A percentile compares a stretch with the other conserved stretches of the same genome.
phyloP scores from a whole-genome alignment of 2,888 invertebrate genomes.

The Caenorhabditis imperialis region DNA sequence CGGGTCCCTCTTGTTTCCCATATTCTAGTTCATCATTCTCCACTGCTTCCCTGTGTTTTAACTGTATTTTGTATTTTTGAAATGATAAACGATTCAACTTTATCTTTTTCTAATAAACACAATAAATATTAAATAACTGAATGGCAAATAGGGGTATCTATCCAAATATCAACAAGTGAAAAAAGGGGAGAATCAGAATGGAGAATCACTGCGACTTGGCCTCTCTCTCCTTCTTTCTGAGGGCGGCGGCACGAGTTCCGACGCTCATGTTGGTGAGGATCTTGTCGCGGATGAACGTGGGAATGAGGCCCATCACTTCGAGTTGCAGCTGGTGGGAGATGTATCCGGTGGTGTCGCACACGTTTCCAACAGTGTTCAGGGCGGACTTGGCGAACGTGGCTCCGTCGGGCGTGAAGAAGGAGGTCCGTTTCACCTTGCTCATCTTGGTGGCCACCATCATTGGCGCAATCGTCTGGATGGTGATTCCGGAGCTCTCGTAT shows the following conservation, averaged over 20 bases:
- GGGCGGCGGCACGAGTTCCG: constrained; percentile 72
- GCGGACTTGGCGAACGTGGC: constrained; percentile 66
- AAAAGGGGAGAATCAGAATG: too few species aligned
- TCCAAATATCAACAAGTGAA: too few species aligned
- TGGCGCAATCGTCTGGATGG: constrained; percentile 75
- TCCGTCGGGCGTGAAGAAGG: constrained; percentile 71
- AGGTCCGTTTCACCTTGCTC: constrained; percentile 66
- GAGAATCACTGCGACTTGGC: constrained; percentile 62
- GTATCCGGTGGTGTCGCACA: constrained; percentile 74
- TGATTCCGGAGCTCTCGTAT: constrained; percentile 79
- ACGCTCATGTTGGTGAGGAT: constrained; percentile 64
- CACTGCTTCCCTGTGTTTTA: constrained; percentile 32
- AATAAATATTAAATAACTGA: too few species aligned
- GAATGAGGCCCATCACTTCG: constrained; percentile 64
- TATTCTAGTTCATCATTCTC: constrained; percentile 16
- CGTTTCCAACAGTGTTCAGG: constrained; percentile 69
- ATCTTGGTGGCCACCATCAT: constrained; percentile 76
- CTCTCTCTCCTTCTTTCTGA: constrained; percentile 67
- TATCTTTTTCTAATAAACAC: too few species aligned
- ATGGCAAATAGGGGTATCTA: too few species aligned
- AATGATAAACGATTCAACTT: too few species aligned
- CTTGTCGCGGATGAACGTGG: constrained; percentile 63
- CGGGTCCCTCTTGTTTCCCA: constrained; percentile 6
- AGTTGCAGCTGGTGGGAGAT: constrained; percentile 70
- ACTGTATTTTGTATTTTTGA: too few species aligned